These are phyloP conservation scores for Elachura formosa DNA, from an alignment of 2,113 vertebrate species.

Conservation along the genomic window DNA sequence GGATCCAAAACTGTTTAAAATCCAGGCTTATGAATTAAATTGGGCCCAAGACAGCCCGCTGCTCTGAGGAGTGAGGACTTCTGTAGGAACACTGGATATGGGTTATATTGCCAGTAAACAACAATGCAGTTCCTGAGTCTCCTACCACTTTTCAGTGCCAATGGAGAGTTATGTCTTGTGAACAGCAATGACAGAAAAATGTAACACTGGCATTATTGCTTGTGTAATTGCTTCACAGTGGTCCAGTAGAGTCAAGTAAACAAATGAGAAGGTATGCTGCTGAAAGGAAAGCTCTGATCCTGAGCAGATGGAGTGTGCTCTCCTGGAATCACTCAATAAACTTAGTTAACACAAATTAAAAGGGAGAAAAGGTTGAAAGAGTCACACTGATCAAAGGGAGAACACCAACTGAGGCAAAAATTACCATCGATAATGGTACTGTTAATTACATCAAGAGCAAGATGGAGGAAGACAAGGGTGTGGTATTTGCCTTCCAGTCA, in stretches of 20 bases:
- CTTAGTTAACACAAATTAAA: not conserved
- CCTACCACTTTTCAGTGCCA: not conserved
- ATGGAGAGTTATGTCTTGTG: not conserved
- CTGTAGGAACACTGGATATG: not conserved
- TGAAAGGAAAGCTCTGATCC: not conserved
- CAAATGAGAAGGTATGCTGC: not conserved
- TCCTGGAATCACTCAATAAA: not conserved
- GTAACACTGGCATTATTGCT: not conserved
- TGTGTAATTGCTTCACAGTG: not conserved
- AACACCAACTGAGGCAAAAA: not conserved
- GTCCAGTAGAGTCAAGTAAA: not conserved
- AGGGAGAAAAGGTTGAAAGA: not conserved
- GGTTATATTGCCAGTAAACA: not conserved
- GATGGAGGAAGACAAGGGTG: not conserved
- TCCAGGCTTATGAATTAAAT: conserved; percentile 6
- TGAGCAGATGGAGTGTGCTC: not conserved
- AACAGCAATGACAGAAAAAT: not conserved
- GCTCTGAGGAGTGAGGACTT: not conserved
- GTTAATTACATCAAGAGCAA: too few species aligned
- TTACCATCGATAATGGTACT: too few species aligned
- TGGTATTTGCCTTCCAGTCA: not conserved
- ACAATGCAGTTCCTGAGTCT: not conserved
- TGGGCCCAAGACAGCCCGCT: not conserved
- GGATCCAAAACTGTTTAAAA: not conserved
- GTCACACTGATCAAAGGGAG: not conserved